phyloP scores from a whole-genome alignment of 2,113 vertebrate species.

The Acrocephalus kingi region DNA sequence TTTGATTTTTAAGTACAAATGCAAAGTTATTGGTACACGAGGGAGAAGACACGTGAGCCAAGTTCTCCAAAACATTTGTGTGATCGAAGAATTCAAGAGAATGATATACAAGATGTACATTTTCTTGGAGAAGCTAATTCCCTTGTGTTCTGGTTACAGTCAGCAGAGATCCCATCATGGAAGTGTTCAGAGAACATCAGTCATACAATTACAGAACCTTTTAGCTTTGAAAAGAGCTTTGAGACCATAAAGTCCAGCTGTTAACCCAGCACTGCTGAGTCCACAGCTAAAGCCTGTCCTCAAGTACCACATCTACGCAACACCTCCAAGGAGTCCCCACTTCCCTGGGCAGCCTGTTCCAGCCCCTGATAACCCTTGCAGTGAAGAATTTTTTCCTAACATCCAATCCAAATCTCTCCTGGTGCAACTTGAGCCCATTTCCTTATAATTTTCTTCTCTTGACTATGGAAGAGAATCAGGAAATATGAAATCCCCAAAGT shows the following conservation, averaged over 20 bases:
- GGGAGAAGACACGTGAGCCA: background rate
- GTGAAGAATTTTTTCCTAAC: background rate
- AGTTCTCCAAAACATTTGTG: background rate
- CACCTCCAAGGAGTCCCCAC: background rate
- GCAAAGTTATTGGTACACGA: background rate
- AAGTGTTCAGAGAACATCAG: background rate
- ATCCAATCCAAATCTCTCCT: background rate
- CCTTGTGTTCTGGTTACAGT: background rate
- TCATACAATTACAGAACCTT: background rate
- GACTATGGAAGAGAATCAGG: background rate
- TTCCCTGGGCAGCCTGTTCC: background rate
- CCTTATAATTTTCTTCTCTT: background rate
- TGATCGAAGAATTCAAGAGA: background rate
- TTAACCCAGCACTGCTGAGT: background rate
- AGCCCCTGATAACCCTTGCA: background rate
- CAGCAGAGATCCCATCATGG: background rate
- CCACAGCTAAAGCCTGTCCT: background rate
- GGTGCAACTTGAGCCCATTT: background rate
- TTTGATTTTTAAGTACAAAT: background rate
- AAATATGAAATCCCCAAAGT: background rate
- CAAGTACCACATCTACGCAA: too few species aligned
- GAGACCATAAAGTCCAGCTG: background rate
- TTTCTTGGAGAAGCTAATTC: background rate
- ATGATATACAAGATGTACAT: fast-evolving
- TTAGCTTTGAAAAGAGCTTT: background rate